Conservation (phyloP, 2,888 invertebrate species). For the Tenthredo livida region DNA sequence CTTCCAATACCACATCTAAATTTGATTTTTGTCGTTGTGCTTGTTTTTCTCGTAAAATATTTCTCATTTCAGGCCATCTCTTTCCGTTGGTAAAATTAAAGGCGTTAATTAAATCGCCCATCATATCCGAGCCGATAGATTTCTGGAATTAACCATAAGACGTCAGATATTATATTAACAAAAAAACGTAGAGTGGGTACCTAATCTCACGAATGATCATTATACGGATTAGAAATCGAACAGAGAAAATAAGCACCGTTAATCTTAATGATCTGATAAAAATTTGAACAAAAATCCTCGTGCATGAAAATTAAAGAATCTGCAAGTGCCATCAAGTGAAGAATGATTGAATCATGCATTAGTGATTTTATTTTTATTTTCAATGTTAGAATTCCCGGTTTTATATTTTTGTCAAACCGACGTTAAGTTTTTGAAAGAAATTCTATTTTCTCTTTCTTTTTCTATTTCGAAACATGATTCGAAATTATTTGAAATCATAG, state of each 20-base stretch:
- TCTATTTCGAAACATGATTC: too few relatives aligned
- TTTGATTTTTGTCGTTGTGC: slow-evolving; percentile 62
- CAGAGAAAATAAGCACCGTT: neutral
- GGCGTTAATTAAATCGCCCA: slow-evolving; percentile 85
- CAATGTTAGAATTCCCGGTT: neutral
- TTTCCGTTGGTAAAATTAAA: slow-evolving; percentile 81
- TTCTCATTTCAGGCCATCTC: slow-evolving; percentile 63
- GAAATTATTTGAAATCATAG: too few relatives aligned
- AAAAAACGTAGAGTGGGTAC: neutral
- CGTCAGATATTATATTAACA: neutral
- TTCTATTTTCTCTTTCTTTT: too few relatives aligned
- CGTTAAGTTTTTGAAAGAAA: too few relatives aligned
- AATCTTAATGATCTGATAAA: neutral
- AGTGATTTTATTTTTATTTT: neutral
- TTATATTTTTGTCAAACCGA: too few relatives aligned
- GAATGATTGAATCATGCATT: neutral
- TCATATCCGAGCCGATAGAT: slow-evolving; percentile 87
- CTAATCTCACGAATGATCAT: neutral
- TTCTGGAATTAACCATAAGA: slow-evolving; percentile 79
- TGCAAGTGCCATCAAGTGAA: neutral
- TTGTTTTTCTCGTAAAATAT: slow-evolving; percentile 61
- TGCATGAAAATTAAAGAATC: neutral
- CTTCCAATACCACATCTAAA: slow-evolving; percentile 68
- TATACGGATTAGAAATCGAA: neutral
- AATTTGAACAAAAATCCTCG: neutral